Conservation (phyloP, 1,140 invertebrate genomes). For the Tribolium castaneum region DNA sequence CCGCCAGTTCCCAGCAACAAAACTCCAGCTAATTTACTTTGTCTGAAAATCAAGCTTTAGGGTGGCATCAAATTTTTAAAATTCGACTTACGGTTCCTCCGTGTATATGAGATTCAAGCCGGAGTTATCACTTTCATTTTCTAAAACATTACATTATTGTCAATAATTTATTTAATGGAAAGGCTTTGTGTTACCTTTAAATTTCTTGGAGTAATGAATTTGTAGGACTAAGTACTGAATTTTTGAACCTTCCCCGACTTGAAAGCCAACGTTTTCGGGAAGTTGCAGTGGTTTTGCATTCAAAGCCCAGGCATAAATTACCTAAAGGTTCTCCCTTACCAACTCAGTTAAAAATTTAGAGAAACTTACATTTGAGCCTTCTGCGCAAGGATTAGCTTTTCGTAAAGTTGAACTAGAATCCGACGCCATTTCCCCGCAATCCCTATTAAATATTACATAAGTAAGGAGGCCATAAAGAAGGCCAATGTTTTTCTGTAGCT, state of each 20-base stretch:
- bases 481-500: too few species aligned
- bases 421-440: conserved; percentile 92
- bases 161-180: neutral
- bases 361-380: conserved; percentile 74
- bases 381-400: conserved; percentile 75
- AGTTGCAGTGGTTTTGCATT: conserved; percentile 89
- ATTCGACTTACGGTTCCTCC: conserved; percentile 72
- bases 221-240: conserved; percentile 89
- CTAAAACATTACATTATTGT: conserved; percentile 47
- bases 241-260: conserved; percentile 77
- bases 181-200: conserved; percentile 71
- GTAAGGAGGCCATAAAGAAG: too few species aligned
- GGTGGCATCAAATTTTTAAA: neutral
- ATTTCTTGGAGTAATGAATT: conserved; percentile 89
- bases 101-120: conserved; percentile 86
- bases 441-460: conserved; percentile 66
- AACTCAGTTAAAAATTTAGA: neutral
- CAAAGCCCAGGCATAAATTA: conserved; percentile 97
- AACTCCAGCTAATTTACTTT: conserved; percentile 84
- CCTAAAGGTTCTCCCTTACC: conserved; percentile 66
- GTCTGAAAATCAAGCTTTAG: conserved; percentile 50
- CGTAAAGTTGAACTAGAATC: conserved; percentile 64
- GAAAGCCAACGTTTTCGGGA: conserved; percentile 87
- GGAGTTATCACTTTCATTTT: conserved; percentile 74
- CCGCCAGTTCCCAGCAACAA: conserved; percentile 87